A percentile compares a stretch with the other conserved stretches of the same genome.
Evolutionary conservation across 2,113 vertebrate species (phyloP).

Genomic region (Sterrhoptilus dennistouni): DNA sequence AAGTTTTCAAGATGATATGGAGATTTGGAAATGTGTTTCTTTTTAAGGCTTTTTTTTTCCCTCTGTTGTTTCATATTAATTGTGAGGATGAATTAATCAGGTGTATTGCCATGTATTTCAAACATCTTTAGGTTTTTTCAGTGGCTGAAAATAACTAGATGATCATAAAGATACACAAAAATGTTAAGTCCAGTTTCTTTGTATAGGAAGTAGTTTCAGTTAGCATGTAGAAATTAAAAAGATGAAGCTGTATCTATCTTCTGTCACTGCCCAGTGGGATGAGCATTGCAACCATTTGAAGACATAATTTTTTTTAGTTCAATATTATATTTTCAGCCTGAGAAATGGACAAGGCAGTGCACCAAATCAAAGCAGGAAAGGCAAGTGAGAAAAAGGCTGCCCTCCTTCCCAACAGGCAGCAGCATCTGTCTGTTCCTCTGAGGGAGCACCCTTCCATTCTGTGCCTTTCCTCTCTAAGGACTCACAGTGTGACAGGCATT

Average conservation of each 20-base stretch:
- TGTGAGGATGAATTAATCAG: background rate
- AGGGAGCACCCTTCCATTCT: background rate
- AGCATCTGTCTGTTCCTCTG: background rate
- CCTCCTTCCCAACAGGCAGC: background rate
- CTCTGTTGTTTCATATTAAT: background rate
- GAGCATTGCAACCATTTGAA: background rate
- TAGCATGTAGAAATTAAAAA: background rate
- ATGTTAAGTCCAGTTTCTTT: background rate
- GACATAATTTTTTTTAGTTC: background rate
- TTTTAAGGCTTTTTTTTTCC: background rate
- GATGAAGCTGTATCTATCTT: background rate
- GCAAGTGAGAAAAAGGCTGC: background rate
- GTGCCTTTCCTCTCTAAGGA: background rate
- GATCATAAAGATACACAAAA: background rate
- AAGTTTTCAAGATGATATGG: background rate
- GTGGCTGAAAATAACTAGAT: background rate
- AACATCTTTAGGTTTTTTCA: background rate
- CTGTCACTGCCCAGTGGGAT: background rate
- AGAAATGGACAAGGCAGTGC: background rate
- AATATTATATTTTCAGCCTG: slow-evolving; percentile 34
- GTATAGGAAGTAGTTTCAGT: background rate
- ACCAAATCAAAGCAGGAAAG: slow-evolving; percentile 30
- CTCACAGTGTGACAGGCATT: background rate
- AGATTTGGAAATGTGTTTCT: background rate
- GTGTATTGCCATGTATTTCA: background rate